A percentile compares a stretch with the other conserved stretches of the same genome.
Conservation (phyloP, 2,888 invertebrate species). For the Metellina segmentata region DNA sequence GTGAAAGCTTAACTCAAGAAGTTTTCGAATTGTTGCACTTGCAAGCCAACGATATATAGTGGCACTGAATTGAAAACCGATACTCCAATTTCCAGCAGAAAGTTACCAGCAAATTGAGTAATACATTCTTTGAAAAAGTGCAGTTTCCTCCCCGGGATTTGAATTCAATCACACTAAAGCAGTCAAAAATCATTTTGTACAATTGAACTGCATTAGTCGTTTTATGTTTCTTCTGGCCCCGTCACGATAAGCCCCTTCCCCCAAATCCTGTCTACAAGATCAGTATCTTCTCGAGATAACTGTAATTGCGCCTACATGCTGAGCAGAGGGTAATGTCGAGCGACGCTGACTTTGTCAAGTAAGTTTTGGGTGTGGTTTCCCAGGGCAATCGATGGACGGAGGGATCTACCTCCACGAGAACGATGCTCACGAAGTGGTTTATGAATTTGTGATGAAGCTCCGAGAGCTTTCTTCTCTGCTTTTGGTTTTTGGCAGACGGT, state of each 20-base stretch:
- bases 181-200: too few relatives aligned
- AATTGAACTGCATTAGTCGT: too few relatives aligned
- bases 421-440: conserved; percentile 39
- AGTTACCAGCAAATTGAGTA: not conserved
- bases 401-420: conserved; percentile 36
- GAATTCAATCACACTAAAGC: too few relatives aligned
- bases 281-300: conserved; percentile 40
- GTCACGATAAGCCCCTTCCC: conserved; percentile 2
- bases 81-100: not conserved
- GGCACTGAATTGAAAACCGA: not conserved
- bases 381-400: conserved; percentile 46
- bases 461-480: conserved; percentile 3
- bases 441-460: conserved; percentile 65
- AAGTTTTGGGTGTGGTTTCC: conserved; percentile 64
- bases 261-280: conserved; percentile 27
- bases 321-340: conserved; percentile 6
- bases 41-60: too few relatives aligned
- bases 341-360: conserved; percentile 21
- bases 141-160: too few relatives aligned
- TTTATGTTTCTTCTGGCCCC: too few relatives aligned
- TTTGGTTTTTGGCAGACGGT: conserved; percentile 3
- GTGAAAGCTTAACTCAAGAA: too few relatives aligned
- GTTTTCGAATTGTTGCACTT: too few relatives aligned
- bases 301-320: conserved; percentile 28
- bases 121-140: too few relatives aligned